Base-by-base conservation (phyloP, 2,888 invertebrate genomes). In the Asteroscopus sphinx region DNA sequence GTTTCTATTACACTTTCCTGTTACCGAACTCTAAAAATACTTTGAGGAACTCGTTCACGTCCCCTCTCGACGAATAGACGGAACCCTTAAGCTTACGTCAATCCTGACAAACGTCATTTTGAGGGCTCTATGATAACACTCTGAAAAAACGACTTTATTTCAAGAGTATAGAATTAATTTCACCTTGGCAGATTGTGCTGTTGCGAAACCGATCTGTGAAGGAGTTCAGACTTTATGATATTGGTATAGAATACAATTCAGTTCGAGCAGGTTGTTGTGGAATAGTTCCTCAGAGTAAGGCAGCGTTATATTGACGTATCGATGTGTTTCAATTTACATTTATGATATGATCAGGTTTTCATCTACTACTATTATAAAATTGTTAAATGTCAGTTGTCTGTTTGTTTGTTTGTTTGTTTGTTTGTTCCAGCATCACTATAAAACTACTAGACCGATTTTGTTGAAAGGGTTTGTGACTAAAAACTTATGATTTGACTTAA, bases 261-360 rank as follows among this genome's bases (percentile, higher is more conserved):
- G 9, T n/a, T 35, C 17, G 17, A 9, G 12, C 9, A 2, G 1
- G 5, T 0, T 37, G 13, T 46, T 37, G 11, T 45, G 41, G 15
- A 47, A 45, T 62, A 16, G 17, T 55, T 65, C 45, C 35, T 48
- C 13, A 6, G n/a, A n/a, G 15, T 65, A 64, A 58, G 30, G 71
- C 59, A 25, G 48, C 44, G 47, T 42, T 52, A 58, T 48, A 57
- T 32, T 58, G 71, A 58, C 66, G 48, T 58, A 65, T 66, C 60
- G 49, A 51, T 66, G 61, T 55, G 54, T 66, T 68, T 68, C 72
- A 71, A 68, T 68, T 71, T 71, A 51, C 67, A 68, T 71, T 48
- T 70, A 65, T 51, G 59, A 65, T 70, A 65, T 47, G 49, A 54
- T 70, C 37, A 44, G 42, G 45, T 51, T 9, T 28, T 28, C 9